A percentile compares a stretch with the other conserved stretches of the same genome.
These are phyloP conservation scores for Adelognathus sp. DNA, from an alignment of 2,888 invertebrate species.

Conservation along the genomic window DNA sequence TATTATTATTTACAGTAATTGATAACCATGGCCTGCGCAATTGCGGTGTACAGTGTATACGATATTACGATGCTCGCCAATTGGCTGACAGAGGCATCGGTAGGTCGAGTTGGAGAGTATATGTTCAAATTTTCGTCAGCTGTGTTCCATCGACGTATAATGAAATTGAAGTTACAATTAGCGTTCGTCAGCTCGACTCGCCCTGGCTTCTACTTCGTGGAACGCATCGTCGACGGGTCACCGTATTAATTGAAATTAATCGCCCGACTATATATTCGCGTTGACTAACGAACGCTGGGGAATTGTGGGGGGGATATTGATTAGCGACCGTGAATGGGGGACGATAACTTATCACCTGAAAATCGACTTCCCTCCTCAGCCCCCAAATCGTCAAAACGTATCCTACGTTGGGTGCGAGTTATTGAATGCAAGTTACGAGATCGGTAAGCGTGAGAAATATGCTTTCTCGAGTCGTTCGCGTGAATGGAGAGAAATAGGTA, in stretches of 20 bases:
- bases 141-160: constrained; percentile 38
- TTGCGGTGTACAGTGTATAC: background rate
- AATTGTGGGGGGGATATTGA: constrained; percentile 65
- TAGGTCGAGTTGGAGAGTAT: background rate
- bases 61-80: background rate
- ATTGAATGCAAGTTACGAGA: constrained; percentile 40
- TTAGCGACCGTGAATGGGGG: constrained; percentile 63
- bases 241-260: constrained; percentile 70
- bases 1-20: background rate
- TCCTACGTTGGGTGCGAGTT: background rate
- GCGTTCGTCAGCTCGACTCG: constrained; percentile 24
- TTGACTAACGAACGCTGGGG: constrained; percentile 66
- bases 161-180: constrained; percentile 60
- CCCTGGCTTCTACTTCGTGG: constrained; percentile 37
- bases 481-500: constrained; percentile 28
- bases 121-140: constrained; percentile 47
- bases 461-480: background rate
- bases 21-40: background rate
- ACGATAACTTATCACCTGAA: constrained; percentile 64
- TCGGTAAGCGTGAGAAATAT: background rate
- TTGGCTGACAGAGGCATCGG: background rate
- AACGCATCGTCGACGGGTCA: constrained; percentile 55
- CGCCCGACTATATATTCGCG: constrained; percentile 62
- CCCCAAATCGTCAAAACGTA: constrained; percentile 1
- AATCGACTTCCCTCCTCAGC: constrained; percentile 46